A percentile compares a stretch with the other conserved stretches of the same genome.
Evolutionary conservation across 2,113 vertebrate genomes (phyloP).

Genomic region (Gorsachius goisagi): DNA sequence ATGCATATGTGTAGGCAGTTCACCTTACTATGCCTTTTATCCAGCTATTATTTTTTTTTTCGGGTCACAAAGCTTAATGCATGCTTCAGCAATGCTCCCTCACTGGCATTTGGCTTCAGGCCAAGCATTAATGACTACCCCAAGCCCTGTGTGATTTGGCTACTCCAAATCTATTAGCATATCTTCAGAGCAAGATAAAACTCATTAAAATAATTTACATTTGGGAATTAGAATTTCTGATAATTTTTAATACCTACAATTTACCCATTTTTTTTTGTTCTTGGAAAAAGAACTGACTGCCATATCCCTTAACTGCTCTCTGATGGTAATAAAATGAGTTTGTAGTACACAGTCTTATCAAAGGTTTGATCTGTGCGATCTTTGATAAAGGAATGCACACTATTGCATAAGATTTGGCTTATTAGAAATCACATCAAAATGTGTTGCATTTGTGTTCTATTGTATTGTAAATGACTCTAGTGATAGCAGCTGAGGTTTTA

Average conservation of each 20-base stretch:
- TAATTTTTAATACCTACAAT: not conserved
- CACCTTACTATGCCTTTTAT: not conserved
- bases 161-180: conserved; percentile 20
- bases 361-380: not conserved
- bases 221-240: not conserved
- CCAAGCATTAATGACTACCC: conserved; percentile 24
- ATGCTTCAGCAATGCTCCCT: not conserved
- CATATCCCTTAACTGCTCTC: not conserved
- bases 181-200: conserved; percentile 42
- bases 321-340: not conserved
- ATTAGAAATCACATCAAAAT: not conserved
- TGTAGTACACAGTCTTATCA: not conserved
- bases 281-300: not conserved
- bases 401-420: not conserved
- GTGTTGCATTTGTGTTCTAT: not conserved
- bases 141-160: conserved; percentile 1
- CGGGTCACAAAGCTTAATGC: not conserved
- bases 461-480: not conserved
- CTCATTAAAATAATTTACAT: conserved; percentile 34
- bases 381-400: not conserved
- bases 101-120: not conserved
- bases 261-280: not conserved
- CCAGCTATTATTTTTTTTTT: not conserved
- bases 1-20: not conserved
- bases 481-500: not conserved